phyloP scores from a whole-genome alignment of 2,113 vertebrate genomes.

The Sisor rabdophorus region DNA sequence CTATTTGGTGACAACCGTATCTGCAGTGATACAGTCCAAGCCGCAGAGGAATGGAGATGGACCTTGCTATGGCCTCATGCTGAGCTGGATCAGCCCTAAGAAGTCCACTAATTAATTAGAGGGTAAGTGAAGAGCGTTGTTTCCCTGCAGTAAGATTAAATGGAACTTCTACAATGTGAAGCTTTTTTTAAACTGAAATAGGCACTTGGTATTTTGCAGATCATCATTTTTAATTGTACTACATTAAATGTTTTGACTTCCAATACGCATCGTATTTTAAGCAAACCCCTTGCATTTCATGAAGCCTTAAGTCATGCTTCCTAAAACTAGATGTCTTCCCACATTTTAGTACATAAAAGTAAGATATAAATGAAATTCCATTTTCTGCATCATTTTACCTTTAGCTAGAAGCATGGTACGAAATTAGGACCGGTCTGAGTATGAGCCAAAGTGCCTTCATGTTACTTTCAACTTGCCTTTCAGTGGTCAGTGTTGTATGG shows the following conservation, averaged over 20 bases:
- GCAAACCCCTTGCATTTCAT: slow-evolving; percentile 6
- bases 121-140: slow-evolving; percentile 19
- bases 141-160: not conserved
- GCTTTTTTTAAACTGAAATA: not conserved
- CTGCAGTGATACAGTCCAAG: not conserved
- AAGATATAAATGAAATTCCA: slow-evolving; percentile 15
- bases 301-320: not conserved
- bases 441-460: slow-evolving; percentile 53
- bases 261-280: not conserved
- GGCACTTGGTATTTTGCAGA: too few species aligned
- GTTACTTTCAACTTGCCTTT: slow-evolving; percentile 41
- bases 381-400: slow-evolving; percentile 39
- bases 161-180: slow-evolving; percentile 10
- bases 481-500: slow-evolving; percentile 43
- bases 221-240: too few species aligned
- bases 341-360: not conserved
- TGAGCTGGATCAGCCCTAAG: slow-evolving; percentile 20
- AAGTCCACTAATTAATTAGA: slow-evolving; percentile 38
- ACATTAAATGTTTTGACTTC: too few species aligned
- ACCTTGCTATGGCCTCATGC: slow-evolving; percentile 14
- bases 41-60: slow-evolving; percentile 7
- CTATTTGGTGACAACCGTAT: slow-evolving; percentile 16
- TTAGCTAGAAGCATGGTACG: slow-evolving; percentile 46
- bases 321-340: not conserved
- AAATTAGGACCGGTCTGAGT: slow-evolving; percentile 47